Percentiles rank a stretch among this genome's conserved stretches.
Evolutionary conservation across 2,888 invertebrate species (phyloP).

Genomic region (Gymnosoma rotundatum): DNA sequence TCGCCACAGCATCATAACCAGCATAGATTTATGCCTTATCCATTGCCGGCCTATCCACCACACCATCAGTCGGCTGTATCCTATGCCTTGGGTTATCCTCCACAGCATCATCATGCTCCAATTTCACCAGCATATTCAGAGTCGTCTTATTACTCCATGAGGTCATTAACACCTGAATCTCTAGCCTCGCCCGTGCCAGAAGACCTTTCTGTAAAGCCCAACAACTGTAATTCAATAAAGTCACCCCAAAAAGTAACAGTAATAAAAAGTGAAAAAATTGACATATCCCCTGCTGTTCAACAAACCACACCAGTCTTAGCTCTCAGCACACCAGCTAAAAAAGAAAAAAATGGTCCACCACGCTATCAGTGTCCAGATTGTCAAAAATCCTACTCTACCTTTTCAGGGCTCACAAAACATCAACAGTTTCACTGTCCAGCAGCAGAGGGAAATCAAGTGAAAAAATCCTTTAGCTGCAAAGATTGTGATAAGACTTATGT

Average conservation of each 20-base stretch:
- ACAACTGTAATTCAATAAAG: slow-evolving; percentile 65
- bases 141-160: slow-evolving; percentile 81
- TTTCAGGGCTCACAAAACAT: slow-evolving; percentile 97
- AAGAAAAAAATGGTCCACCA: slow-evolving; percentile 82
- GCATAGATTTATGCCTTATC: slow-evolving; percentile 72
- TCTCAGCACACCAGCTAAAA: slow-evolving; percentile 76
- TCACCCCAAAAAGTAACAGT: slow-evolving; percentile 39
- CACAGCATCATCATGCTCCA: slow-evolving; percentile 77
- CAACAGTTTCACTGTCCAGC: slow-evolving; percentile 97
- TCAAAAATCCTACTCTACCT: slow-evolving; percentile 97
- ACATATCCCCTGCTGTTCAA: slow-evolving; percentile 63
- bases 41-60: slow-evolving; percentile 66
- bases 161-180: slow-evolving; percentile 81
- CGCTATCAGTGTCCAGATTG: slow-evolving; percentile 97
- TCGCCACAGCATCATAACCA: slow-evolving; percentile 67
- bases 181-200: slow-evolving; percentile 81
- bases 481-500: slow-evolving; percentile 98
- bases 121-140: slow-evolving; percentile 82
- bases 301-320: slow-evolving; percentile 62
- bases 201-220: slow-evolving; percentile 80
- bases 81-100: slow-evolving; percentile 71
- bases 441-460: slow-evolving; percentile 90
- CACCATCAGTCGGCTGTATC: slow-evolving; percentile 68
- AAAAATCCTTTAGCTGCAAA: slow-evolving; percentile 97
- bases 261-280: slow-evolving; percentile 43